Evolutionary conservation across 2,113 vertebrate species (phyloP).

Genomic region (Lophius piscatorius): DNA sequence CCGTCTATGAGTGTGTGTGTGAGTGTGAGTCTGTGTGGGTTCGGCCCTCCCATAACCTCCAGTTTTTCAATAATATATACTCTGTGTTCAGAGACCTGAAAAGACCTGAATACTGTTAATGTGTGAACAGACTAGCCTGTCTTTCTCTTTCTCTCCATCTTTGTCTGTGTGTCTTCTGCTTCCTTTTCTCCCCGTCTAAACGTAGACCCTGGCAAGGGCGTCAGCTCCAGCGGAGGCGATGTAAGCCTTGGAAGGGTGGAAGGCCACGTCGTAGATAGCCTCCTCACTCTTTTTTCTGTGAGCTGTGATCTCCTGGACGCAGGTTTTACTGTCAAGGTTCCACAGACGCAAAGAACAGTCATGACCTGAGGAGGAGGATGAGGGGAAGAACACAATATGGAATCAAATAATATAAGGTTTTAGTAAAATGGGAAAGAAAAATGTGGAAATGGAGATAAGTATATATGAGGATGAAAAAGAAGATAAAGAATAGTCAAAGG

Average conservation of each 20-base stretch:
- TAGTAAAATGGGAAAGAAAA: too few species aligned
- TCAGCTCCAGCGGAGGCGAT: slow-evolving; percentile 98
- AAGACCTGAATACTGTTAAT: slow-evolving; percentile 49
- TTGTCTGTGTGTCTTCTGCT: neutral
- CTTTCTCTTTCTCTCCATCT: slow-evolving; percentile 19
- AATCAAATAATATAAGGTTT: too few species aligned
- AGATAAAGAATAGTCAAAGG: rapidly evolving
- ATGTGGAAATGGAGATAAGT: too few species aligned
- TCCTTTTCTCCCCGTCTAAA: slow-evolving; percentile 75
- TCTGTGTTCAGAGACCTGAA: slow-evolving; percentile 52
- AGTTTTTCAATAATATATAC: slow-evolving; percentile 24
- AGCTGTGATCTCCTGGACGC: slow-evolving; percentile 98
- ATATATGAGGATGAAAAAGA: too few species aligned
- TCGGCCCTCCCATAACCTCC: slow-evolving; percentile 2
- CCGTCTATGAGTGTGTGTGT: slow-evolving; percentile 13
- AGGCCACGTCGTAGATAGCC: slow-evolving; percentile 99
- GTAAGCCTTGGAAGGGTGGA: slow-evolving; percentile 98
- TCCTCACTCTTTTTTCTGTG: slow-evolving; percentile 99
- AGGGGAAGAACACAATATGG: too few species aligned
- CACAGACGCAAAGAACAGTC: slow-evolving; percentile 98
- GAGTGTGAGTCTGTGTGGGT: slow-evolving; percentile 14
- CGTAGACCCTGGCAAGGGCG: slow-evolving; percentile 97
- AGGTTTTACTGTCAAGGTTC: slow-evolving; percentile 99
- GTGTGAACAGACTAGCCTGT: slow-evolving; percentile 9
- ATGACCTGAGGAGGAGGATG: slow-evolving; percentile 83